Conservation (phyloP, 2,888 invertebrate genomes). For the Coremacera marginata region DNA sequence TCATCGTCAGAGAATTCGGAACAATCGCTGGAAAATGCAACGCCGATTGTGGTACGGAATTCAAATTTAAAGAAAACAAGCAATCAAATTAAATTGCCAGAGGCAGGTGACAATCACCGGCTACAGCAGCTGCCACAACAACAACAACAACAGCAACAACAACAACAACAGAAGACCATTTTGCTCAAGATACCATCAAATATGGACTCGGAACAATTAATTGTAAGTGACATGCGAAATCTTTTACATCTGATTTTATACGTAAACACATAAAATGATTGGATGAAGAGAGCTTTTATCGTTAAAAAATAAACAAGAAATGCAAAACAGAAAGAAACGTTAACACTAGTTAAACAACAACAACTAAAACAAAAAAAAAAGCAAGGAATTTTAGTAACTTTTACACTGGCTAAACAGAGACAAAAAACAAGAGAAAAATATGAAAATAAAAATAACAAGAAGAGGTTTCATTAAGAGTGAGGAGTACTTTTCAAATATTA, state of each 20-base stretch:
- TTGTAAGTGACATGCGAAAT: conserved; percentile 60
- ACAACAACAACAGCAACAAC: conserved; percentile 42
- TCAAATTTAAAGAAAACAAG: conserved; percentile 62
- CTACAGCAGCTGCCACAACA: conserved; percentile 40
- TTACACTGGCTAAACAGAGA: no score
- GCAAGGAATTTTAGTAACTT: not conserved
- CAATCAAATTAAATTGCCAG: conserved; percentile 50
- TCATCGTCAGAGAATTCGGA: conserved; percentile 69
- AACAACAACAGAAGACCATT: conserved; percentile 65
- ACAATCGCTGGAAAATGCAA: conserved; percentile 59
- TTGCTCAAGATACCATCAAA: conserved; percentile 67
- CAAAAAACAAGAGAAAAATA: no score
- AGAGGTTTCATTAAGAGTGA: no score
- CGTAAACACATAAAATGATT: no score
- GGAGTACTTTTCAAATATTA: no score
- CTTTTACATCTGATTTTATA: not conserved
- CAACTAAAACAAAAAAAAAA: not conserved
- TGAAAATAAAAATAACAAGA: no score
- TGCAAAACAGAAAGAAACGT: not conserved
- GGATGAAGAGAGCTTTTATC: no score
- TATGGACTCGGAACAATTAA: conserved; percentile 66
- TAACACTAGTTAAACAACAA: not conserved
- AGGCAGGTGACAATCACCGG: not conserved
- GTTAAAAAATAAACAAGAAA: not conserved
- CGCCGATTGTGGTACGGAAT: conserved; percentile 47